Conservation (phyloP, 2,888 invertebrate genomes). For the Lithosia quadra region DNA sequence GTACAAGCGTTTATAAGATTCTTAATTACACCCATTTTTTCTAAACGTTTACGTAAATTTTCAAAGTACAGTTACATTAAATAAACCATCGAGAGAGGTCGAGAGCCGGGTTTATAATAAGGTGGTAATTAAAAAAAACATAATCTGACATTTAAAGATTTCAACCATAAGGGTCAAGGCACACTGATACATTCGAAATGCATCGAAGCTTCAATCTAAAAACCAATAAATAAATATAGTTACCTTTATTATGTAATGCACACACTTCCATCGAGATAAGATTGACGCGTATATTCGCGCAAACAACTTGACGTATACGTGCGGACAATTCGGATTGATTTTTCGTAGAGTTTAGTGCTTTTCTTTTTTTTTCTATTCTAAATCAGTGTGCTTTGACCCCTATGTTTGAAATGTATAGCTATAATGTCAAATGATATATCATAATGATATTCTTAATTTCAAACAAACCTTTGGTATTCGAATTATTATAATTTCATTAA, state of each 20-base stretch:
- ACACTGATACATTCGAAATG: background rate
- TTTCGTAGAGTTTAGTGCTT: background rate
- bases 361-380: background rate
- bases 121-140: conserved; percentile 3
- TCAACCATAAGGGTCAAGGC: background rate
- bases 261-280: too few species aligned
- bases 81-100: conserved; percentile 10
- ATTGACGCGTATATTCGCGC: too few species aligned
- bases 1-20: conserved; percentile 12
- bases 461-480: too few species aligned
- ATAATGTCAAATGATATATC: background rate
- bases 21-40: conserved; percentile 24
- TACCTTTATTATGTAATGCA: too few species aligned
- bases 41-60: conserved; percentile 24
- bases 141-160: background rate
- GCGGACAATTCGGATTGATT: background rate
- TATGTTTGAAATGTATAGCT: background rate
- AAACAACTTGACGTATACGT: background rate
- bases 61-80: conserved; percentile 22
- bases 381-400: background rate
- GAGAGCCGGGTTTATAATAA: background rate
- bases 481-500: background rate
- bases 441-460: too few species aligned
- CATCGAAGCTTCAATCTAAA: background rate
- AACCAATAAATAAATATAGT: background rate